These are phyloP conservation scores for Channa argus DNA, from an alignment of 2,113 vertebrate species.

Conservation along the genomic window DNA sequence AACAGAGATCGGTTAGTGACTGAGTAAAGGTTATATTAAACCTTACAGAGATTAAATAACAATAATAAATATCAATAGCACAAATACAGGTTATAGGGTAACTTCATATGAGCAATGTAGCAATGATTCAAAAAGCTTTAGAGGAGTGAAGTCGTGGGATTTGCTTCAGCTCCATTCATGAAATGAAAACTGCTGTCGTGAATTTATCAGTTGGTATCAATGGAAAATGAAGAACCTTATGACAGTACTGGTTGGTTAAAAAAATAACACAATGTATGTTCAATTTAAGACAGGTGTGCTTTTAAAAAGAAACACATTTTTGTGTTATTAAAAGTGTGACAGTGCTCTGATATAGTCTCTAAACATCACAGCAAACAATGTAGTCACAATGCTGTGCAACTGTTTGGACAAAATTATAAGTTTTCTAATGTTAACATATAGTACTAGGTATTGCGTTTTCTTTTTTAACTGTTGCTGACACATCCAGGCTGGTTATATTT, in stretches of 20 bases:
- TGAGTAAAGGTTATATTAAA: constrained; percentile 70
- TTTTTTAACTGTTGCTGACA: constrained; percentile 10
- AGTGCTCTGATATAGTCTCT: background rate
- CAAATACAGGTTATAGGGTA: constrained; percentile 54
- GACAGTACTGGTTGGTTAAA: background rate
- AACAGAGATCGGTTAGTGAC: constrained; percentile 63
- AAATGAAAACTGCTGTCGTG: constrained; percentile 40
- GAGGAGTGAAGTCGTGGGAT: constrained; percentile 17
- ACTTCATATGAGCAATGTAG: constrained; percentile 47
- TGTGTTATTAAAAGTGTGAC: background rate
- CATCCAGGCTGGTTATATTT: constrained; percentile 6
- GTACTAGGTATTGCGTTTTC: background rate
- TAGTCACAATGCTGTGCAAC: background rate
- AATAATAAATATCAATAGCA: constrained; percentile 53
- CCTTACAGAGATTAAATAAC: constrained; percentile 66
- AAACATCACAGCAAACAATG: constrained; percentile 36
- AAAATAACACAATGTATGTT: background rate
- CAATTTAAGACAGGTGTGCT: background rate
- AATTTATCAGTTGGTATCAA: constrained; percentile 31
- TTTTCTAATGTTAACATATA: background rate
- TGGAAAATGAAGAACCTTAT: constrained; percentile 9
- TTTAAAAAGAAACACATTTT: background rate
- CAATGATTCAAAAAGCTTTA: constrained; percentile 59
- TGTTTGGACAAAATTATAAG: background rate
- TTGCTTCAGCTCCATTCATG: constrained; percentile 32